Conservation (phyloP, 2,888 invertebrate genomes). For the Eristalis arbustorum region DNA sequence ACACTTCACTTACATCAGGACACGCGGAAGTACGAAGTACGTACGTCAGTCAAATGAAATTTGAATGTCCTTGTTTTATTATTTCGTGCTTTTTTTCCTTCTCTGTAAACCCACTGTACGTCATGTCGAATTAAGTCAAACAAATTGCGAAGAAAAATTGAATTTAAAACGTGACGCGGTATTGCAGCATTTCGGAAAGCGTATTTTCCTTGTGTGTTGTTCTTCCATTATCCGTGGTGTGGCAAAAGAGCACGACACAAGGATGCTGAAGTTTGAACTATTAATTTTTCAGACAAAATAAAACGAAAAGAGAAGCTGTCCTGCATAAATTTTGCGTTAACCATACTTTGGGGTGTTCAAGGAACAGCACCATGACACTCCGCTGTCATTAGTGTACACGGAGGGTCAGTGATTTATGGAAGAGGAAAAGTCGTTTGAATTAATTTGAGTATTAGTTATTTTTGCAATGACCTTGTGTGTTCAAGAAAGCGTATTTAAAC, state of each 20-base stretch:
- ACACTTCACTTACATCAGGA: constrained; percentile 25
- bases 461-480: background rate
- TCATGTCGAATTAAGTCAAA: constrained; percentile 49
- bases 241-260: background rate
- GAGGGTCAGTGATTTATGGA: constrained; percentile 1
- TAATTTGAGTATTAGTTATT: background rate
- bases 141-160: constrained; percentile 40
- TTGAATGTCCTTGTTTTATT: constrained; percentile 1
- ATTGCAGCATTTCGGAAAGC: background rate
- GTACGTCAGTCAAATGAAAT: constrained; percentile 16
- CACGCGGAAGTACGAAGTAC: background rate
- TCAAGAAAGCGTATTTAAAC: background rate
- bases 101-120: constrained; percentile 1
- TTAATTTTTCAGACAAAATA: background rate
- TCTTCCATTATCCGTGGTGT: background rate
- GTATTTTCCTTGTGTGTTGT: background rate
- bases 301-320: background rate
- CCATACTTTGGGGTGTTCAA: background rate
- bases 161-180: constrained; percentile 8
- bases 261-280: background rate
- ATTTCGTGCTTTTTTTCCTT: background rate
- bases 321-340: background rate
- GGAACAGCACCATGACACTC: background rate
- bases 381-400: background rate
- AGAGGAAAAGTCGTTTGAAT: constrained; percentile 7